phyloP scores from a whole-genome alignment of 2,113 vertebrate genomes.

The Hemichromis elongatus region DNA sequence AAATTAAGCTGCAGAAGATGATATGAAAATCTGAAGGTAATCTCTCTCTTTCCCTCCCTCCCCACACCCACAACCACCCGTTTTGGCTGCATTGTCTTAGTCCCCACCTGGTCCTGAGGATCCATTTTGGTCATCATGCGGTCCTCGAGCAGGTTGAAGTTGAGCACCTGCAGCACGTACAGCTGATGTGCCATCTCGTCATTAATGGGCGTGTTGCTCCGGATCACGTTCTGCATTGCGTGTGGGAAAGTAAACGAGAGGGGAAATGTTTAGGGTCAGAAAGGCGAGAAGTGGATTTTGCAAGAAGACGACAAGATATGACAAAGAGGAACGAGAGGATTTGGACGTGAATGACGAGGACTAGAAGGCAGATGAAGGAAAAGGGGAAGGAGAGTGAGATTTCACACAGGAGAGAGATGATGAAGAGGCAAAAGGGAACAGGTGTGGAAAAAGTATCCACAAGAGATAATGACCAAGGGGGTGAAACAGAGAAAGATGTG shows the following conservation, averaged over 20 bases:
- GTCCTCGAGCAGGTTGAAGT: conserved; percentile 95
- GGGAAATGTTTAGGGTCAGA: not conserved
- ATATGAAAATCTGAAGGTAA: not conserved
- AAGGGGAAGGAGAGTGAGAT: not conserved
- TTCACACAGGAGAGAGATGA: not conserved
- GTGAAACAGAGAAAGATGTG: not conserved
- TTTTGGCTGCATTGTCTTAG: not conserved
- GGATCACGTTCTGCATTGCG: conserved; percentile 84
- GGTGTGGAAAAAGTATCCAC: conserved; percentile 4
- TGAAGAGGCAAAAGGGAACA: not conserved
- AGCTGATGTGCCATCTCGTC: conserved; percentile 99
- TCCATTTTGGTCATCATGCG: conserved; percentile 99
- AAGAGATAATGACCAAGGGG: conserved; percentile 10
- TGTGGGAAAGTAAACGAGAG: not conserved
- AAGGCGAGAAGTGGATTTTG: conserved; percentile 4
- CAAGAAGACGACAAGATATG: not conserved
- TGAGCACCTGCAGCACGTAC: conserved; percentile 96
- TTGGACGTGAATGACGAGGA: conserved; percentile 9
- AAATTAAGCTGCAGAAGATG: not conserved
- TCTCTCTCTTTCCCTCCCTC: fast-evolving
- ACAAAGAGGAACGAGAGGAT: conserved; percentile 24
- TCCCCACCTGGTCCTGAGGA: conserved; percentile 92
- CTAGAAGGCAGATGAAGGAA: conserved; percentile 4
- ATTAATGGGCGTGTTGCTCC: conserved; percentile 87
- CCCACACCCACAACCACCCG: not conserved